Percentiles rank a stretch among this genome's conserved stretches.
These are phyloP conservation scores for Rhinopomastus cyanomelas DNA, from an alignment of 2,113 vertebrate genomes.

Conservation along the genomic window DNA sequence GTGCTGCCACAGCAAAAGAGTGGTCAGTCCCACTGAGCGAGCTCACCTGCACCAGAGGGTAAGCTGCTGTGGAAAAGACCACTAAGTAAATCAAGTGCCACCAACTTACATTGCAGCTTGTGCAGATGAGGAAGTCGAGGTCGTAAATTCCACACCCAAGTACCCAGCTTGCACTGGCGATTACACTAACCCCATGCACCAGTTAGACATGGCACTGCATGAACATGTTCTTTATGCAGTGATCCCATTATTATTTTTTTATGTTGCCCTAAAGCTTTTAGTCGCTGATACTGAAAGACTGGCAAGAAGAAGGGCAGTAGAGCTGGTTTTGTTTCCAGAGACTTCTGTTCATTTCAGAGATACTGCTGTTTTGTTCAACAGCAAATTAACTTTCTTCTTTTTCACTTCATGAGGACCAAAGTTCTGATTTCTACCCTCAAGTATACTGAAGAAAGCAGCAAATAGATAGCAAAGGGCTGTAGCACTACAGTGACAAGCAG, in stretches of 20 bases:
- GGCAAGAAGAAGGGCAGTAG: not conserved
- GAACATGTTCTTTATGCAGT: not conserved
- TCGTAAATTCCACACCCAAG: slow-evolving; percentile 46
- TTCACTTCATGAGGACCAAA: not conserved
- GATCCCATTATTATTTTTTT: not conserved
- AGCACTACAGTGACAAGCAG: not conserved
- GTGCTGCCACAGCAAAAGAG: not conserved
- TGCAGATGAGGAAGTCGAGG: not conserved
- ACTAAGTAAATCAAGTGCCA: not conserved
- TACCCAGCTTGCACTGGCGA: slow-evolving; percentile 34
- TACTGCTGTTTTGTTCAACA: not conserved
- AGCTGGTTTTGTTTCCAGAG: not conserved
- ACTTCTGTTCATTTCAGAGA: not conserved
- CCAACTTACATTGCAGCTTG: not conserved
- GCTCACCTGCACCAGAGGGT: not conserved
- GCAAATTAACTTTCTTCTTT: slow-evolving; percentile 10
- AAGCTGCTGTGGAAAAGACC: not conserved
- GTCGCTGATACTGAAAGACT: not conserved
- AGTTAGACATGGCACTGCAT: slow-evolving; percentile 16
- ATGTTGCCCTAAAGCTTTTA: not conserved
- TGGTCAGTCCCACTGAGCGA: rapidly evolving
- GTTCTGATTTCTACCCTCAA: not conserved
- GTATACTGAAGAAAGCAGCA: not conserved
- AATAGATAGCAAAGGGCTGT: not conserved
- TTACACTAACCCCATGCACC: slow-evolving; percentile 32